Evolutionary conservation across 2,888 invertebrate genomes (phyloP).

Genomic region (Cataglyphis rosenhaueri): DNA sequence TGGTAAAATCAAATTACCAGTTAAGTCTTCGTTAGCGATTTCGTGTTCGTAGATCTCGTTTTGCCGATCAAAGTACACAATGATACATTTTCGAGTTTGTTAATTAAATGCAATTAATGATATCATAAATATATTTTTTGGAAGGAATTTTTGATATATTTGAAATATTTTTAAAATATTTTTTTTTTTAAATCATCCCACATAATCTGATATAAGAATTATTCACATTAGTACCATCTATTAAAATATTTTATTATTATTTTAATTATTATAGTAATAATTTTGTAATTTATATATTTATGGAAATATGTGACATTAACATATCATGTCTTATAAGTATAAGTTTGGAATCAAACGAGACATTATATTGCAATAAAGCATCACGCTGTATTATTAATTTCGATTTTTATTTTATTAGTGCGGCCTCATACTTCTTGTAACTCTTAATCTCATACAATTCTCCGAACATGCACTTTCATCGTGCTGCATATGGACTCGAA

Average conservation of each 20-base stretch:
- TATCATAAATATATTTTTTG: not conserved
- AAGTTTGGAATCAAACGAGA: not conserved
- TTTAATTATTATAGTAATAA: not conserved
- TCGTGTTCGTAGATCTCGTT: not conserved
- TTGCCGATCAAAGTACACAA: not conserved
- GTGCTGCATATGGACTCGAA: conserved; percentile 12
- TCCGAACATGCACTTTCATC: conserved; percentile 38
- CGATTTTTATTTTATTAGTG: conserved; percentile 5
- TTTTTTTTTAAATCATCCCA: not conserved
- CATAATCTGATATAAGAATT: not conserved
- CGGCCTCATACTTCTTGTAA: conserved; percentile 19
- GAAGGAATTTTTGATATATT: not conserved
- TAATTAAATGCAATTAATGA: not conserved
- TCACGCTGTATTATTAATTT: conserved; percentile 16
- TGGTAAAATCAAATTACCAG: conserved; percentile 31
- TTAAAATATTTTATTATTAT: not conserved
- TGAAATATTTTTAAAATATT: not conserved
- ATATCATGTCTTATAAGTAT: not conserved
- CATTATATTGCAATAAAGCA: not conserved
- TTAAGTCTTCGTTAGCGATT: conserved; percentile 27
- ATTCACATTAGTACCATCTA: not conserved
- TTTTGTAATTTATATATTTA: not conserved
- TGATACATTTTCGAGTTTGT: not conserved
- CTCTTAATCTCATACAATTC: conserved; percentile 42
- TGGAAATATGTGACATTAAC: not conserved